These are phyloP conservation scores for Phlogophora meticulosa DNA, from an alignment of 2,888 invertebrate species.

Conservation along the genomic window DNA sequence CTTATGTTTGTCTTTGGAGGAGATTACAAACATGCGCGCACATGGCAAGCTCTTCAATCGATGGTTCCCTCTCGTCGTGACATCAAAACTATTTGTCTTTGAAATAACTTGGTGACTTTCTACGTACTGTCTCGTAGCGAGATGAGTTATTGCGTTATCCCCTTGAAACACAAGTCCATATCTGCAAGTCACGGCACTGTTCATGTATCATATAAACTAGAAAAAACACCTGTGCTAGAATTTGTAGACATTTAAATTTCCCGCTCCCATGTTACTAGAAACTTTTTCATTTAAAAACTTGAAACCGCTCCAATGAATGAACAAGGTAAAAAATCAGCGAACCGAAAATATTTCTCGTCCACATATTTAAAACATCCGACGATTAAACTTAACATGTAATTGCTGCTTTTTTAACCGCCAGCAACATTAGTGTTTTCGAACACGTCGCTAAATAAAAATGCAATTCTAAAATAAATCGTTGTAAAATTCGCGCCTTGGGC, in stretches of 20 bases:
- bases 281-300: slow-evolving; percentile 26
- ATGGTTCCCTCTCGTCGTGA: slow-evolving; percentile 80
- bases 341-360: slow-evolving; percentile 57
- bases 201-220: slow-evolving; percentile 71
- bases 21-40: slow-evolving; percentile 86
- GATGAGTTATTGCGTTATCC: slow-evolving; percentile 82
- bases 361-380: slow-evolving; percentile 61
- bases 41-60: slow-evolving; percentile 82
- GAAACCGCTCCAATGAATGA: slow-evolving; percentile 51
- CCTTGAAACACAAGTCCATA: slow-evolving; percentile 75
- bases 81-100: slow-evolving; percentile 88
- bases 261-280: slow-evolving; percentile 18
- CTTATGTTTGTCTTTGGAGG: slow-evolving; percentile 88
- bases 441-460: slow-evolving; percentile 76
- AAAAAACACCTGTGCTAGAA: slow-evolving; percentile 50
- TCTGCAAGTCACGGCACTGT: slow-evolving; percentile 74
- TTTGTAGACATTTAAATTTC: slow-evolving; percentile 22
- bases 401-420: slow-evolving; percentile 61
- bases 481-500: slow-evolving; percentile 85
- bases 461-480: slow-evolving; percentile 82
- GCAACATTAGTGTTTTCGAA: slow-evolving; percentile 73
- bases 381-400: slow-evolving; percentile 63
- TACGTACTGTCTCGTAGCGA: slow-evolving; percentile 71
- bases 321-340: slow-evolving; percentile 55
- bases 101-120: slow-evolving; percentile 86